Evolutionary conservation across 2,888 invertebrate species (phyloP), one percentile per base, ranked within the genome.

Genomic region (Sipunculus nudus): DNA sequence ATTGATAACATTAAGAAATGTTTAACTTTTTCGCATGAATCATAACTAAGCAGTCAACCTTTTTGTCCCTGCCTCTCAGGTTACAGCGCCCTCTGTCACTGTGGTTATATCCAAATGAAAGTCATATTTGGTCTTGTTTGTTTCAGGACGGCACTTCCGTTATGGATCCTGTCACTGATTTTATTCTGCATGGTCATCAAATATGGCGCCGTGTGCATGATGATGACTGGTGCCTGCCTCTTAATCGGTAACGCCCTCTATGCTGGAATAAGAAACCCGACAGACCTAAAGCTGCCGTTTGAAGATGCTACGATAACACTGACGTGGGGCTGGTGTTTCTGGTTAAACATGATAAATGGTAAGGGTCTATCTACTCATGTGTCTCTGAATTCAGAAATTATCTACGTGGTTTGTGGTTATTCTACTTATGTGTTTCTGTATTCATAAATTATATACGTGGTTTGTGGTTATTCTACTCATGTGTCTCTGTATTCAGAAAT

Each of bases 321-420:
- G 13, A 73, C 77, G 31, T 87, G 80, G 74, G 88, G 88, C 2
- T 70, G 79, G 41, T 85, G 86, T 65, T 89, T 84, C 75, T 88
- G 86, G 84, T 69, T 88, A 39, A 86, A 86, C 16, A 75, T 87
- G 2, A 53, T 78, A 31, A 84, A 84, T 63, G 88, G 88, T 87
- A 74, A 75, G 76, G 52, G 13, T n/a, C 13, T 23, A n/a, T 19
- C 5, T 10, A 40, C 29, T 19, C 16, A 47, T n/a, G n/a, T n/a
- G n/a, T 43, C n/a, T 41, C 58, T 21, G 31, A 40, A 73, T 63
- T 55, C 85, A 93, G 93, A 93, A 59, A 87, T 90, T 59, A 84
- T 92, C 43, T 93, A 94, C 81, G 82, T 93, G 35, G 84, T 92
- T 47, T 88, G 90, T 21, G 96, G 96, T n/a, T n/a, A n/a, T n/a